Evolutionary conservation across 2,797 vertebrate species (phyloP), one percentile per base, ranked within the genome.

Genomic region (Lophura swinhoii): DNA sequence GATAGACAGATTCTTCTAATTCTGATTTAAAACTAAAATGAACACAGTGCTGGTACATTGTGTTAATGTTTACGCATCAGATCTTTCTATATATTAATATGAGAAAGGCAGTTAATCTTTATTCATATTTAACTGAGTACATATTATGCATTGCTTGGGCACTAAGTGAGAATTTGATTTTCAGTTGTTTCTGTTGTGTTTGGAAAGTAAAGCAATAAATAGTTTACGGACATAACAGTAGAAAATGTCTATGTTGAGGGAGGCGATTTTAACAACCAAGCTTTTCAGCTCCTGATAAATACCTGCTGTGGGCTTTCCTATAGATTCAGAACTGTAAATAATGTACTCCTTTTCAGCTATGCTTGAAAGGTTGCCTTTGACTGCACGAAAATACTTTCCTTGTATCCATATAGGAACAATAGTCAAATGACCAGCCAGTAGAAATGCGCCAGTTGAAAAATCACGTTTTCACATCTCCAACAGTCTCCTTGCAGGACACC

Each of bases 131-230:
- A 58, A 75, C 14, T 10, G 37, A 33, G 41, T 31, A 11, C n/a
- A 75, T n/a, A 20, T 59, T 91, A 62, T 66, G 82, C 49, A 46
- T 28, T 63, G 12, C 26, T 73, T 82, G 37, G n/a, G 12, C 24
- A 59, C 31, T 79, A 87, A 83, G 85, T 60, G 21, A 43, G 28
- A 75, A 74, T 76, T 83, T 94, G 53, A 14, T 62, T 91, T 89
- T 93, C 48, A 79, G 29, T 22, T 81, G 58, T 43, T 55, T 90
- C 31, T 12, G 23, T 26, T 16, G 14, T 77, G 26, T 93, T 83
- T 89, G 35, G 55, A 66, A 91, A 85, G 46, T 35, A 72, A 91
- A 83, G 17, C 26, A 88, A 66, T 26, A 17, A 81, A 51, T 48
- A 59, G 14, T 90, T 91, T 35, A 56, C 37, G 43, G 20, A 53